Percentiles rank a stretch among this genome's conserved stretches.
Conservation (phyloP, 2,888 invertebrate species). For the Lymantria dispar region DNA sequence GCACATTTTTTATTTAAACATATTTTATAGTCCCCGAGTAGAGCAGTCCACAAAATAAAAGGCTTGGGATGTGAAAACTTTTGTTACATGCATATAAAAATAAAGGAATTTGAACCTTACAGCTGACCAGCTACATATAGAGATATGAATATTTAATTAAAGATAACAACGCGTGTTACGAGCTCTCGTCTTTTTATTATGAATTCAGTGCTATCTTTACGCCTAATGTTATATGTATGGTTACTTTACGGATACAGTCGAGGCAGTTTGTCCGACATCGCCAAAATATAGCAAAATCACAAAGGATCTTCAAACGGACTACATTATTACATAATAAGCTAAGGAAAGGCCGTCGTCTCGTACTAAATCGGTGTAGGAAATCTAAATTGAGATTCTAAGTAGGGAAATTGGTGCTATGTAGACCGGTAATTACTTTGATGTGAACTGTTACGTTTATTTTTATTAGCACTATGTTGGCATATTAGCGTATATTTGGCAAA, state of each 20-base stretch:
- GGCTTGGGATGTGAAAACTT: not conserved
- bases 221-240: constrained; percentile 9
- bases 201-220: constrained; percentile 27
- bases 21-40: constrained; percentile 2
- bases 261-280: constrained; percentile 3
- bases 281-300: not conserved
- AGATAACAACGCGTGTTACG: constrained; percentile 9
- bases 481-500: no score
- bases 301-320: constrained; percentile 9
- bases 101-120: constrained; percentile 1
- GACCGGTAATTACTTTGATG: constrained; percentile 7
- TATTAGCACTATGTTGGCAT: not conserved
- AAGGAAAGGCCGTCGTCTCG: constrained; percentile 7
- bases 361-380: constrained; percentile 19
- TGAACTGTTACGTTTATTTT: not conserved
- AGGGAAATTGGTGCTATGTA: constrained; percentile 21
- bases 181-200: constrained; percentile 18
- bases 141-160: constrained; percentile 19
- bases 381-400: constrained; percentile 25
- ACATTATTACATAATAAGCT: constrained; percentile 21
- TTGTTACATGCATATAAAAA: not conserved
- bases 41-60: constrained; percentile 9
- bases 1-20: constrained; percentile 13
- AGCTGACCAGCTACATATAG: constrained; percentile 4
- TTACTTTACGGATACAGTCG: not conserved